phyloP scores from a whole-genome alignment of 2,113 vertebrate genomes.

The Acanthisitta chloris region DNA sequence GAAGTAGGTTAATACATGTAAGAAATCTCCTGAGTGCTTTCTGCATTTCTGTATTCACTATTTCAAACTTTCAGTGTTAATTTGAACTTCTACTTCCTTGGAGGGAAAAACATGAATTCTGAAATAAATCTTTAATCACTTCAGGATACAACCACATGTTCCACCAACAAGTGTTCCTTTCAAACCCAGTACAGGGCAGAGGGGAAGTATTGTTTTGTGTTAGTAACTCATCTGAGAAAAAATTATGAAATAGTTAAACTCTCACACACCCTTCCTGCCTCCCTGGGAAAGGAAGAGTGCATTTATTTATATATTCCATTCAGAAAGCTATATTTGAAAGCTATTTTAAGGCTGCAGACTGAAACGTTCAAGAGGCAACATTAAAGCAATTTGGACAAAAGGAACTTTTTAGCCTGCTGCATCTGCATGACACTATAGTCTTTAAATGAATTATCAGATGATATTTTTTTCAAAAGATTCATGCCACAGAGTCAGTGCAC shows the following conservation, averaged over 20 bases:
- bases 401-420: neutral
- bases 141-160: neutral
- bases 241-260: constrained; percentile 33
- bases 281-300: constrained; percentile 55
- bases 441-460: neutral
- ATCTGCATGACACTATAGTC: neutral
- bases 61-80: neutral
- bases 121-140: neutral
- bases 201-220: neutral
- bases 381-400: constrained; percentile 10
- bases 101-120: neutral
- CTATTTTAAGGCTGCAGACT: constrained; percentile 37
- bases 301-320: constrained; percentile 52
- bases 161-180: neutral
- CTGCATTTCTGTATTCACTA: neutral
- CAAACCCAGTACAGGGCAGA: neutral
- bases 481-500: neutral
- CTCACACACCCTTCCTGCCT: constrained; percentile 56
- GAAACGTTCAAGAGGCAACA: neutral
- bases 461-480: neutral
- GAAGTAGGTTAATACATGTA: neutral
- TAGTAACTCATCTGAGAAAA: neutral
- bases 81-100: neutral
- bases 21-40: neutral
- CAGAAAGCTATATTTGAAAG: constrained; percentile 37